Base-by-base conservation (phyloP, 2,797 vertebrate genomes). In the Echeneis naucrates region DNA sequence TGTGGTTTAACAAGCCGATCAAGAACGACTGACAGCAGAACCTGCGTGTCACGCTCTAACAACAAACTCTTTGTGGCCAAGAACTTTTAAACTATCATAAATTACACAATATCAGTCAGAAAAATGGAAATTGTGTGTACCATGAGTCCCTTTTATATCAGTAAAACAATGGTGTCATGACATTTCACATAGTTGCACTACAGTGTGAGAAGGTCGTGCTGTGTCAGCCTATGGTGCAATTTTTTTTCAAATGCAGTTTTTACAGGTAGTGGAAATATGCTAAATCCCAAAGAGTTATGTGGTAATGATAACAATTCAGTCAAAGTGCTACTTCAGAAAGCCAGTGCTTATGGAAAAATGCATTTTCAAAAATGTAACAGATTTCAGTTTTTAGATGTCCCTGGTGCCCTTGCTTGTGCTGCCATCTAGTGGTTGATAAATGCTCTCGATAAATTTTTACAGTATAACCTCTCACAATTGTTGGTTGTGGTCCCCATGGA, bases 341-440 rank as follows among this genome's bases (percentile, higher is more conserved):
- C 11, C 0, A 12, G 4, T 4, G 44, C n/a, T 47, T 47, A 47
- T 21, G 2, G 9, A 47, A 10, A 11, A n/a, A 19, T 21, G n/a
- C 21, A 4, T 47, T 21, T 12, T 10, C 44, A 47, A 21, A 42
- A 42, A 12, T 47, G 44, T 45, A 17, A 42, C 16, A 17, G 2
- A 8, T 17, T 44, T 19, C 19, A 19, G 9, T 47, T 47, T 47
- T 23, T 23, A 14, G 47, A 4, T 50, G 1, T 50, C 14, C 47
- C 23, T 14, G 1, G 47, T 14, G 23, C 23, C 26, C 23, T 24
- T 50, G 26, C 14, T 35, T 59, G 24, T 74, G 69, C 69, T 86
- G 79, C 84, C 76, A 88, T 56, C 75, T 78, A 26, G 80, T 72
- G 84, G 72, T 30, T 7, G 32, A 8, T 57, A 4, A 9, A n/a